Evolutionary conservation across 64 coral and sea anemone species (phyloP), one percentile per base, ranked within the genome.

Genomic region (Montipora efflorescens): DNA sequence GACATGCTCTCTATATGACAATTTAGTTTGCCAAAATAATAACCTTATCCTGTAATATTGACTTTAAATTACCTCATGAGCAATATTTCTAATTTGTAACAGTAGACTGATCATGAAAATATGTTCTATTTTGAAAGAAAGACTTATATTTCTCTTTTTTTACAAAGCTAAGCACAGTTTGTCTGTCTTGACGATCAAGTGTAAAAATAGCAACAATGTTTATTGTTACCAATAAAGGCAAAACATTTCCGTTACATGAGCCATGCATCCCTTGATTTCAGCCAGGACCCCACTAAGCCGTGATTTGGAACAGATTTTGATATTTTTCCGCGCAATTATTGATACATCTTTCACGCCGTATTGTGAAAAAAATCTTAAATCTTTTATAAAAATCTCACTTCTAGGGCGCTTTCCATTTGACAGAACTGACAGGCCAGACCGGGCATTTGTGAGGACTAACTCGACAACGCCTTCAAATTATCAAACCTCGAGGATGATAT

Each of bases 101-200:
- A 72, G 7, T 57, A 8, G 53, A 6, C 5, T 86, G n/a, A 70
- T 70, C 64, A 86, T 46, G 7, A 43, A 62, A 86, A 86, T 86
- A 71, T 51, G 64, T 86, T 71, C 64, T 86, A 15, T 64, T 64
- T 67, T n/a, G 47, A 36, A 57, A 47, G 18, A 67, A 44, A 48
- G 8, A 10, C 59, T 25, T 36, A 84, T 67, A 67, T 67, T 64
- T 36, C 36, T 36, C 36, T 36, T 36, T 67, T 67, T 70, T 22
- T 71, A 67, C 44, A 48, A 47, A 72, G 23, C 58, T 83, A 13
- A 66, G 68, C 47, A 69, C 21, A 70, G 9, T 64, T 83, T 28
- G 57, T 62, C 23, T 43, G 36, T 36, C 36, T 55, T 3, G 23
- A 83, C 10, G 12, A 14, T 66, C 5, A 55, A 55, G 6, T 7